Conservation (phyloP, 2,797 vertebrate genomes). For the Tolypeutes matacus region DNA sequence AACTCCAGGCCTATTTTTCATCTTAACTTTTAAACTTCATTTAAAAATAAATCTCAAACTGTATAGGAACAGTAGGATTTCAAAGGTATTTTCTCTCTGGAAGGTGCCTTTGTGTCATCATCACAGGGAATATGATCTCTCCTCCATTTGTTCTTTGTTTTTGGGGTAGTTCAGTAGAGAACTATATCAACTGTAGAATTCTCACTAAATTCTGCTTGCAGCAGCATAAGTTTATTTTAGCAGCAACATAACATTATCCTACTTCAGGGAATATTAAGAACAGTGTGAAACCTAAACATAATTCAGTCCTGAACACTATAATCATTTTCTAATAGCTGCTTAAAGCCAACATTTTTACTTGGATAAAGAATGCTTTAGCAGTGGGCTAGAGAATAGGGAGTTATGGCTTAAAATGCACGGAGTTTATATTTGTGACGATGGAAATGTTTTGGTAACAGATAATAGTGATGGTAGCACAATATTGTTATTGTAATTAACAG, state of each 20-base stretch:
- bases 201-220: not conserved
- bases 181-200: not conserved
- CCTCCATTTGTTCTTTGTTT: not conserved
- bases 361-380: not conserved
- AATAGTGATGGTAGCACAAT: too few relatives aligned
- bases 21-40: slow-evolving; percentile 7
- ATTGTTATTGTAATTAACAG: too few relatives aligned
- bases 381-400: too few relatives aligned
- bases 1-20: not conserved
- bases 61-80: not conserved
- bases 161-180: not conserved
- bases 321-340: not conserved
- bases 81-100: not conserved
- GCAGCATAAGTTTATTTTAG: slow-evolving; percentile 22
- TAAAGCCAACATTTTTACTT: not conserved
- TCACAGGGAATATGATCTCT: not conserved
- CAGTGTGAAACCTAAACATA: not conserved
- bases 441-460: too few relatives aligned
- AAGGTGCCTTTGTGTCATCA: not conserved
- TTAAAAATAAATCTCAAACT: not conserved
- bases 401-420: too few relatives aligned
- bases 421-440: too few relatives aligned
- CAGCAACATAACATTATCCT: not conserved
- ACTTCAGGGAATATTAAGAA: not conserved
- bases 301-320: not conserved